These are phyloP conservation scores for Lethenteron reissneri DNA, from an alignment of 2,113 vertebrate species.

Conservation along the genomic window DNA sequence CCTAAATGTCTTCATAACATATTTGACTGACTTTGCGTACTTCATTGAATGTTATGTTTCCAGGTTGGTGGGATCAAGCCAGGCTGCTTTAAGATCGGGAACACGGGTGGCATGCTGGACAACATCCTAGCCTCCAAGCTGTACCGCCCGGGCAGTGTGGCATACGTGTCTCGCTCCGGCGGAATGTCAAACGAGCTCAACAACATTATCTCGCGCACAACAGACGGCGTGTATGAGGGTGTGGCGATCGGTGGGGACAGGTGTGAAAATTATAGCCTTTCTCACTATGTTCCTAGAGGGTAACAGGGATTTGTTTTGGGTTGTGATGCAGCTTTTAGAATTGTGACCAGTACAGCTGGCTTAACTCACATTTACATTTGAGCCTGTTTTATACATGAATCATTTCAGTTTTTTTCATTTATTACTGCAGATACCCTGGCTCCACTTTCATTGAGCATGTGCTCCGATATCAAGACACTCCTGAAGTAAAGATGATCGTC, in stretches of 20 bases:
- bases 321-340: too few species aligned
- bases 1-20: too few species aligned
- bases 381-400: too few species aligned
- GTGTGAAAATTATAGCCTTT: constrained; percentile 18
- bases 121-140: constrained; percentile 90
- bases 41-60: too few species aligned
- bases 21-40: too few species aligned
- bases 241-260: constrained; percentile 93
- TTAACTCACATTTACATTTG: too few species aligned
- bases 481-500: constrained; percentile 87
- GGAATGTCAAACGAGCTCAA: constrained; percentile 99
- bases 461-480: constrained; percentile 72
- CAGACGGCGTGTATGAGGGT: constrained; percentile 73
- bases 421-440: constrained; percentile 48
- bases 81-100: constrained; percentile 92
- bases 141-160: constrained; percentile 81
- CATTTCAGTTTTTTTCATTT: too few species aligned
- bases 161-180: constrained; percentile 80
- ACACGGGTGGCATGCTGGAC: constrained; percentile 90
- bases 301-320: too few species aligned
- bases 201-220: constrained; percentile 85
- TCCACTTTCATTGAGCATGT: constrained; percentile 94
- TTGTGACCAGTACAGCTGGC: too few species aligned
- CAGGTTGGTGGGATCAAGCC: constrained; percentile 94
- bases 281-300: too few species aligned